These are phyloP conservation scores for Galago senegalensis DNA, from an alignment of 2,797 vertebrate genomes.

Conservation along the genomic window DNA sequence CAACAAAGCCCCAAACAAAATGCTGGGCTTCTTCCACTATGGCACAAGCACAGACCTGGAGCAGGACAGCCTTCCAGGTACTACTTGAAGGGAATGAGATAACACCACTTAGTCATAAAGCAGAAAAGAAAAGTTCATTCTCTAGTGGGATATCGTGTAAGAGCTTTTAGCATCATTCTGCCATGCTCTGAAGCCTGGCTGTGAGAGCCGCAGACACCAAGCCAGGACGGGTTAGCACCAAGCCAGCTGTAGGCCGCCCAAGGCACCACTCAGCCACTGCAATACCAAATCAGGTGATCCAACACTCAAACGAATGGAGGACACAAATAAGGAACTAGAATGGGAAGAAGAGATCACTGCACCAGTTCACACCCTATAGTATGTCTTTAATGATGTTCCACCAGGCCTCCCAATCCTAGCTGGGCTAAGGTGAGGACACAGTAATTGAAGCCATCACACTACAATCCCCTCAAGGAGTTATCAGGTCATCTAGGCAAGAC, in stretches of 20 bases:
- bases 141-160: rapidly evolving
- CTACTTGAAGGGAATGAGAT: background rate
- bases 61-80: background rate
- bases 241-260: background rate
- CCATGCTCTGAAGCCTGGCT: background rate
- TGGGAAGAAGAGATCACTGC: background rate
- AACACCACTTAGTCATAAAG: background rate
- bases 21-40: background rate
- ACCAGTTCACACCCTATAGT: background rate
- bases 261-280: background rate
- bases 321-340: rapidly evolving
- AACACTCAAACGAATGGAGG: rapidly evolving
- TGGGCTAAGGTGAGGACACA: background rate
- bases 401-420: background rate
- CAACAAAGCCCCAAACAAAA: too few species aligned
- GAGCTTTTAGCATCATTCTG: background rate
- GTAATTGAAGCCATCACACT: background rate
- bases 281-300: rapidly evolving
- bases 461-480: background rate
- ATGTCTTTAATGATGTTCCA: rapidly evolving
- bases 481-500: background rate
- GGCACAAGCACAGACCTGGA: background rate
- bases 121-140: background rate
- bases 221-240: rapidly evolving
- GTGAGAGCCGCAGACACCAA: background rate